Evolutionary conservation across 2,797 vertebrate genomes (phyloP), one percentile per base, ranked within the genome.

Genomic region (Pseudocheirus occidentalis): DNA sequence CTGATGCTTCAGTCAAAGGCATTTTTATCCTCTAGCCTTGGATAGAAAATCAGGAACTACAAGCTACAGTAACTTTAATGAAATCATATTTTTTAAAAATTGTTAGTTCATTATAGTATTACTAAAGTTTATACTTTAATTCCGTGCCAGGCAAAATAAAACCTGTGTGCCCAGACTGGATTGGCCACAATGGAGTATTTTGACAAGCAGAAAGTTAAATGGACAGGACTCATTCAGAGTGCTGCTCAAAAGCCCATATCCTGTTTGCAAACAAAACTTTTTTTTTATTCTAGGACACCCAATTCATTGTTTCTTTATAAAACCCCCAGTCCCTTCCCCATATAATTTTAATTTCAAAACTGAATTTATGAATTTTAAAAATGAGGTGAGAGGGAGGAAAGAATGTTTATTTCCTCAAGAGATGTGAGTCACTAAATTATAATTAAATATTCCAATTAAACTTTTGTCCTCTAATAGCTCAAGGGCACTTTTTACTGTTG

Each of bases 401-500:
- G 53, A 92, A 97, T 94, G 54, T 90, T 54, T 90, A 31, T 81
- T 46, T 66, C 34, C 18, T 90, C 96, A 90, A 95, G 92, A 97
- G 87, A 66, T 7, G 46, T 57, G 90, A 87, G 24, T 12, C 90
- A 46, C 93, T 57, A 5, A 93, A 52, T 53, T 54, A 90, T 53
- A 92, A 93, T 95, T 97, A 90, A 95, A 95, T 96, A 90, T 54
- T 50, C 95, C 29, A 87, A 81, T 90, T 96, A 81, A 58, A 46
- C 46, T 94, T 93, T 92, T 95, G 93, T 11, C 54, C 89, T 81
- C 55, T 5, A 5, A 89, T 95, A 93, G 92, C 27, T 90, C 28
- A 27, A 92, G 62, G 50, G 9, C 89, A 92, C 3, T 91, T 94
- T 94, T 92, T 90, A 94, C 46, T 90, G 9, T n/a, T n/a, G 62